Percentiles rank a stretch among this genome's conserved stretches.
Conservation (phyloP, 2,113 vertebrate genomes). For the Mugil cephalus region DNA sequence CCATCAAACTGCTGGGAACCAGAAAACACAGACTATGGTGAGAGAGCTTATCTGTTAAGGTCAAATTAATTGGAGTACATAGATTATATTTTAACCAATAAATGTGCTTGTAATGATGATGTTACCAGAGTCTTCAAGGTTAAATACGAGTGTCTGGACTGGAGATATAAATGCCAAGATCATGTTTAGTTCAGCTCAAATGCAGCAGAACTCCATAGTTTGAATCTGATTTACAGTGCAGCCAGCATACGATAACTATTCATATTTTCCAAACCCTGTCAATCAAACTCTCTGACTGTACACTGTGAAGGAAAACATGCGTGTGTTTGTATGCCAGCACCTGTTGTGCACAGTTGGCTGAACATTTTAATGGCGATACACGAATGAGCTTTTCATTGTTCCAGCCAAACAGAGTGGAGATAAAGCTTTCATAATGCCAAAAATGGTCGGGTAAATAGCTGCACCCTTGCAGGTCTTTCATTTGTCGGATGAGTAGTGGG, state of each 20-base stretch:
- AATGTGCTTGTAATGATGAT: constrained; percentile 1
- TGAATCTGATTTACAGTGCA: constrained; percentile 4
- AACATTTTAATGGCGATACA: constrained; percentile 49
- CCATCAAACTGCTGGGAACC: constrained; percentile 99
- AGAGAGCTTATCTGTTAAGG: constrained; percentile 22
- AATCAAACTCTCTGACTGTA: constrained; percentile 28
- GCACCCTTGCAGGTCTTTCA: constrained; percentile 50
- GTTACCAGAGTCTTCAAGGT: constrained; percentile 12
- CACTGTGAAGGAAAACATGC: constrained; percentile 34
- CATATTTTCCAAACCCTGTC: constrained; percentile 11
- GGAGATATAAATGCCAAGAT: constrained; percentile 1
- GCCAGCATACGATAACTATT: background rate
- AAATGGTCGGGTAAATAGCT: constrained; percentile 34
- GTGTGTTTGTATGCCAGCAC: constrained; percentile 28
- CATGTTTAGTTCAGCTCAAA: constrained; percentile 13
- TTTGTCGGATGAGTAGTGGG: constrained; percentile 53
- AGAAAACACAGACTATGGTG: constrained; percentile 98
- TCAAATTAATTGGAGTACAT: background rate
- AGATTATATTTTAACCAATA: constrained; percentile 10
- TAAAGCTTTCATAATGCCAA: constrained; percentile 61
- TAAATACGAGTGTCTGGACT: background rate
- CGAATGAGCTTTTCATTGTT: constrained; percentile 54
- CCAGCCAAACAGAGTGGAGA: constrained; percentile 40
- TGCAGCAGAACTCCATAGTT: background rate
- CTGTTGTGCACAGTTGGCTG: constrained; percentile 51